phyloP scores from a whole-genome alignment of 2,113 vertebrate genomes.

The Thunnus thynnus region DNA sequence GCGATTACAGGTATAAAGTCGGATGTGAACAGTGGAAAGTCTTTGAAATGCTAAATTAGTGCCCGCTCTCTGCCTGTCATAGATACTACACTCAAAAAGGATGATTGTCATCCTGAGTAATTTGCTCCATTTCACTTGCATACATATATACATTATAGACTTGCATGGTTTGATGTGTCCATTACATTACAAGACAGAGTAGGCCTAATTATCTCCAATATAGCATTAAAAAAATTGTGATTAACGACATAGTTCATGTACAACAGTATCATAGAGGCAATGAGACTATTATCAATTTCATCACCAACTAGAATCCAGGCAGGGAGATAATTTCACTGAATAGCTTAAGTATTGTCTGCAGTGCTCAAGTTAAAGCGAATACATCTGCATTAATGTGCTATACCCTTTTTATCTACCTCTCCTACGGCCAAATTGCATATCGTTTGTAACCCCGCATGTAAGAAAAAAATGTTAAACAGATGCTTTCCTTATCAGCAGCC shows the following conservation, averaged over 20 bases:
- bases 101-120: slow-evolving; percentile 38
- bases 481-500: slow-evolving; percentile 62
- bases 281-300: slow-evolving; percentile 14
- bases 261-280: slow-evolving; percentile 12
- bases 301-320: background rate
- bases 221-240: background rate
- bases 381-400: slow-evolving; percentile 67
- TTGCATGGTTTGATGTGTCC: slow-evolving; percentile 11
- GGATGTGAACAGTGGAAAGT: slow-evolving; percentile 46
- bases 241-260: background rate
- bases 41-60: slow-evolving; percentile 76
- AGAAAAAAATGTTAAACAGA: slow-evolving; percentile 56
- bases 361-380: slow-evolving; percentile 49
- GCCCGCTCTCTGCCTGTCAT: slow-evolving; percentile 48
- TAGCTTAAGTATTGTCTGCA: slow-evolving; percentile 24
- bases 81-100: background rate
- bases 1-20: slow-evolving; percentile 75
- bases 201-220: slow-evolving; percentile 26
- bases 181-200: background rate
- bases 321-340: slow-evolving; percentile 42
- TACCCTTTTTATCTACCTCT: slow-evolving; percentile 48
- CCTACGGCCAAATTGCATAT: slow-evolving; percentile 56
- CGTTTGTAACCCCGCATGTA: slow-evolving; percentile 53
- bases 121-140: slow-evolving; percentile 33
- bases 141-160: background rate